These are phyloP conservation scores for Macrobrachium nipponense DNA, from an alignment of 1,140 invertebrate genomes.

Conservation along the genomic window DNA sequence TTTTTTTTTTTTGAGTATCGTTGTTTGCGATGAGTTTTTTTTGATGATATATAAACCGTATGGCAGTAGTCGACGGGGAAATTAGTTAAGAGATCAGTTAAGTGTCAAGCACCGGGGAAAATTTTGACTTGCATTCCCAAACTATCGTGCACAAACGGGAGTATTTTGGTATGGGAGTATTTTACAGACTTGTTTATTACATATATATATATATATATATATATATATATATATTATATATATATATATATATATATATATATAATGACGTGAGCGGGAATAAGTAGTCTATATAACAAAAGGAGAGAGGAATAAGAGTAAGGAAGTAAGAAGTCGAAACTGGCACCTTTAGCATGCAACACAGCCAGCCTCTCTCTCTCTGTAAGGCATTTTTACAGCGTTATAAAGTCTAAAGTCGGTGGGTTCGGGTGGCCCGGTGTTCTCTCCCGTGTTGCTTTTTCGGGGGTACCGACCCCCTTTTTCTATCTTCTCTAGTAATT, in stretches of 20 bases:
- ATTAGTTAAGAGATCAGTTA: no score
- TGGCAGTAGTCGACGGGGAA: no score
- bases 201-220: slow-evolving; percentile 17
- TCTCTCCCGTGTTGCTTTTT: slow-evolving; percentile 33
- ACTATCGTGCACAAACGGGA: no score
- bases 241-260: slow-evolving; percentile 29
- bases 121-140: no score
- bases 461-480: background rate
- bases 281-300: background rate
- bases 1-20: background rate
- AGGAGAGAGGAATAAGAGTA: background rate
- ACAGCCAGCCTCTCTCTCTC: slow-evolving; percentile 21
- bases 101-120: no score
- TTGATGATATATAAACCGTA: background rate
- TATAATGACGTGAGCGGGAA: no score
- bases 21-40: background rate
- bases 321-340: background rate
- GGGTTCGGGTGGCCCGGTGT: background rate
- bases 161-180: no score
- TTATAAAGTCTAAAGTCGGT: slow-evolving; percentile 53
- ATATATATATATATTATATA: slow-evolving; percentile 35
- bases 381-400: slow-evolving; percentile 55
- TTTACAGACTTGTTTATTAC: no score
- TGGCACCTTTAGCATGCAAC: slow-evolving; percentile 37
- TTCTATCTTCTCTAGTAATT: background rate